Evolutionary conservation across 1,140 invertebrate genomes (phyloP), one percentile per base, ranked within the genome.

Genomic region (Lepidurus apus): DNA sequence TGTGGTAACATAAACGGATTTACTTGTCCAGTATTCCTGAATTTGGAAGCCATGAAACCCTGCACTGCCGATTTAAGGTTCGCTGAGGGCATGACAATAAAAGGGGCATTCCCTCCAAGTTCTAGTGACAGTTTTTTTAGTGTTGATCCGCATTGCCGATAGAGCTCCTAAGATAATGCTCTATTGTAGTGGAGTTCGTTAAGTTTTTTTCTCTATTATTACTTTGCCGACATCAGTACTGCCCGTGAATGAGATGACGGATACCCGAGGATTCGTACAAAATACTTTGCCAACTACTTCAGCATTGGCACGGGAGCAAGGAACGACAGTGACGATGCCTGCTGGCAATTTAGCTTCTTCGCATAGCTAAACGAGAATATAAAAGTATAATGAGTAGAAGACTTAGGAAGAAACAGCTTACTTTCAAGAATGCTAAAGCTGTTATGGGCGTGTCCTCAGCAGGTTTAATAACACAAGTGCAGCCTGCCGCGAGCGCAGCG

Each of bases 71-170:
- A 87, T 79, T 96, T 90, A n/a, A 99, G 79, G 86, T 99, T 90
- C 0, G 98, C 98, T 79, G 91, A 93, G 80, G 96, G 89, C 84
- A 99, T 99, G 34, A 99, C 94, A 82, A 99, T 97, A 82, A 98
- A 98, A 1, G 98, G 96, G 0, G 98, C 98, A 90, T 99, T 99
- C 7, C 98, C 98, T 75, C 98, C 98, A 17, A 99, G 87, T 86
- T 99, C 98, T 73, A 99, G 87, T 44, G 91, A 90, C 5, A 99
- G 85, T 79, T 93, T 89, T 85, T 99, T 99, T 43, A 99, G 90
- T 7, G 93, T 94, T 21, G 88, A 86, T 1, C 96, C 91, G 81
- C 92, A 95, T 82, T 97, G 93, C 76, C 89, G 84, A 83, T 98
- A 93, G 0, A 99, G 87, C 65, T 65, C 53, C 53, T 65, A 65